Evolutionary conservation across 1,140 invertebrate species (phyloP).

Genomic region (Manduca sexta): DNA sequence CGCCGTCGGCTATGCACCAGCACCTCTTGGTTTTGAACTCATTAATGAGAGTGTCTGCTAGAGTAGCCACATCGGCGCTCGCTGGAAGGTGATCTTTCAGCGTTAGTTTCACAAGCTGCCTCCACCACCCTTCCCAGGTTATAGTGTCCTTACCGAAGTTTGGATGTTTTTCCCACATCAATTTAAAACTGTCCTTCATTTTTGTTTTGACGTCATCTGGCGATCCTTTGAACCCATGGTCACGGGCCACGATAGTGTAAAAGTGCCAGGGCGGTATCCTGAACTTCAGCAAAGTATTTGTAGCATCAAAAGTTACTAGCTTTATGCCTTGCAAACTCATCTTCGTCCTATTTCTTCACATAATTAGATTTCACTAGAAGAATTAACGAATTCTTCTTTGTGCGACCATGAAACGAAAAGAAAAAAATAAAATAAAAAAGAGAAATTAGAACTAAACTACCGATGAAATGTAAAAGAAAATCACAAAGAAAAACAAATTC

Average conservation of each 20-base stretch:
- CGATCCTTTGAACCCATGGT: constrained; percentile 79
- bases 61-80: constrained; percentile 27
- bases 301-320: constrained; percentile 91
- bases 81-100: constrained; percentile 72
- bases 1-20: constrained; percentile 81
- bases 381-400: background rate
- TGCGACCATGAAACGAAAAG: background rate
- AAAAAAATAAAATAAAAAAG: background rate
- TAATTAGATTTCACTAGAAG: background rate
- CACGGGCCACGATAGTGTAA: constrained; percentile 80
- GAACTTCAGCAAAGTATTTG: constrained; percentile 86
- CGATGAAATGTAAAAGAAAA: no score
- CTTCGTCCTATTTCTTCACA: background rate
- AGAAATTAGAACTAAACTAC: background rate
- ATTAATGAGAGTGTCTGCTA: constrained; percentile 78
- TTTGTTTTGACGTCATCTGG: constrained; percentile 74
- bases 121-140: constrained; percentile 89
- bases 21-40: constrained; percentile 79
- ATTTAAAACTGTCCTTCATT: constrained; percentile 78
- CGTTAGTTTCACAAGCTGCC: constrained; percentile 76
- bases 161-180: constrained; percentile 80
- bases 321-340: constrained; percentile 46
- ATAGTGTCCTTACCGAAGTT: constrained; percentile 84
- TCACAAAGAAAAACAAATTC: no score
- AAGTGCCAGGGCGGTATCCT: constrained; percentile 79